Conservation (phyloP, 2,113 vertebrate species). For the Chitala chitala region DNA sequence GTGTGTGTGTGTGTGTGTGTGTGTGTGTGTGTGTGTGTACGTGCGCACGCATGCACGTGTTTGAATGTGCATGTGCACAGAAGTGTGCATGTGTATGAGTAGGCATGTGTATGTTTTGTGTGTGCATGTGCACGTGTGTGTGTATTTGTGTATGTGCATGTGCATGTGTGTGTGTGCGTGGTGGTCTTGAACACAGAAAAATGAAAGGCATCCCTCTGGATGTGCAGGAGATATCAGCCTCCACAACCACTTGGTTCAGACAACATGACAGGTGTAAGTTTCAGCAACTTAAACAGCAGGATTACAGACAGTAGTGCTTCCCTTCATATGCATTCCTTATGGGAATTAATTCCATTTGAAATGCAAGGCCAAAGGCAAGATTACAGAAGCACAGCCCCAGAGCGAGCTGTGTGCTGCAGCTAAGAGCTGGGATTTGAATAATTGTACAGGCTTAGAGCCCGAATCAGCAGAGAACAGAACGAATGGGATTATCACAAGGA, state of each 20-base stretch:
- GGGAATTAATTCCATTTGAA: constrained; percentile 99
- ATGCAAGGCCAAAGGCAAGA: constrained; percentile 98
- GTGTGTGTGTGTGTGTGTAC: too few relatives aligned
- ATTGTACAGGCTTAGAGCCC: constrained; percentile 96
- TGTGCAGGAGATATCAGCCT: constrained; percentile 63
- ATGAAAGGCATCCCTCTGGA: constrained; percentile 47
- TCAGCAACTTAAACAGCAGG: constrained; percentile 94
- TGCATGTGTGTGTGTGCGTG: background rate
- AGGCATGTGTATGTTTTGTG: background rate
- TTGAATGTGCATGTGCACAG: constrained; percentile 20
- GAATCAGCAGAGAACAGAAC: constrained; percentile 97
- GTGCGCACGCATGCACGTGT: too few relatives aligned
- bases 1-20: too few relatives aligned
- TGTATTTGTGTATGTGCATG: background rate
- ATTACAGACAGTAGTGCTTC: constrained; percentile 93
- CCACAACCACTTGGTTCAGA: constrained; percentile 58
- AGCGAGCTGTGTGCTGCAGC: constrained; percentile 96
- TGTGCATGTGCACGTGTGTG: constrained; percentile 15
- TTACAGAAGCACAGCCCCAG: constrained; percentile 92
- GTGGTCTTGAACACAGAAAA: constrained; percentile 29
- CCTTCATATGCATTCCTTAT: constrained; percentile 97
- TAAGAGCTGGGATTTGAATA: constrained; percentile 99
- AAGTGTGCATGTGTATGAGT: constrained; percentile 15
- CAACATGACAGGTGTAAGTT: constrained; percentile 96
- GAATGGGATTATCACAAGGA: constrained; percentile 94